Evolutionary conservation across 2,888 invertebrate species (phyloP).

Genomic region (Cyrtodaria siliqua): DNA sequence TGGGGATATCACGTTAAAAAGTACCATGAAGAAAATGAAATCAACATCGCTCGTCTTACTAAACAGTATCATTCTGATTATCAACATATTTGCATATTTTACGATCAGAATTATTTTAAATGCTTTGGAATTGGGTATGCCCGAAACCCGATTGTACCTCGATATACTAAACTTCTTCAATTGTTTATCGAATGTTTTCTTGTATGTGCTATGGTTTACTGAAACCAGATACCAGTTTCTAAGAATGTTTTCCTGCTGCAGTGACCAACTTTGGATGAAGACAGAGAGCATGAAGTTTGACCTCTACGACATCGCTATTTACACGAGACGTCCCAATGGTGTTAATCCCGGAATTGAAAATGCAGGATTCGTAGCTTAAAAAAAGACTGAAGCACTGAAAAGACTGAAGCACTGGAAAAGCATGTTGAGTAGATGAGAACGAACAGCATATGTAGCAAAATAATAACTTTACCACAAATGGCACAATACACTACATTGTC

Average conservation of each 20-base stretch:
- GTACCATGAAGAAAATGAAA: neutral
- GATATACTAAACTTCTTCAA: neutral
- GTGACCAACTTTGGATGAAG: neutral
- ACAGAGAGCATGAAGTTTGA: neutral
- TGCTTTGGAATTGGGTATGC: neutral
- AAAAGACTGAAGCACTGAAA: too few relatives aligned
- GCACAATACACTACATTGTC: too few relatives aligned
- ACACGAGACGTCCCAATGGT: neutral
- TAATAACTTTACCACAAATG: too few relatives aligned
- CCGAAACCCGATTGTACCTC: neutral
- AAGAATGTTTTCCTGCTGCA: neutral
- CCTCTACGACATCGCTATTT: neutral
- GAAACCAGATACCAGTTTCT: neutral
- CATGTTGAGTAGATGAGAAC: too few relatives aligned
- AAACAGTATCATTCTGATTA: neutral
- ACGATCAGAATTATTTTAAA: neutral
- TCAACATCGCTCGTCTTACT: neutral
- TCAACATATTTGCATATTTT: neutral
- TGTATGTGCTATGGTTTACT: neutral
- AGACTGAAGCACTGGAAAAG: too few relatives aligned
- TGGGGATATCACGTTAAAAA: neutral
- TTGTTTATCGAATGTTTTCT: neutral
- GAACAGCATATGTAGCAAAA: too few relatives aligned
- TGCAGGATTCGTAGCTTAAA: too few relatives aligned
- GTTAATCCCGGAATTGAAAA: neutral